A percentile compares a stretch with the other conserved stretches of the same genome.
These are phyloP conservation scores for Chaetophractus vellerosus DNA, from an alignment of 2,797 vertebrate genomes.

Conservation along the genomic window DNA sequence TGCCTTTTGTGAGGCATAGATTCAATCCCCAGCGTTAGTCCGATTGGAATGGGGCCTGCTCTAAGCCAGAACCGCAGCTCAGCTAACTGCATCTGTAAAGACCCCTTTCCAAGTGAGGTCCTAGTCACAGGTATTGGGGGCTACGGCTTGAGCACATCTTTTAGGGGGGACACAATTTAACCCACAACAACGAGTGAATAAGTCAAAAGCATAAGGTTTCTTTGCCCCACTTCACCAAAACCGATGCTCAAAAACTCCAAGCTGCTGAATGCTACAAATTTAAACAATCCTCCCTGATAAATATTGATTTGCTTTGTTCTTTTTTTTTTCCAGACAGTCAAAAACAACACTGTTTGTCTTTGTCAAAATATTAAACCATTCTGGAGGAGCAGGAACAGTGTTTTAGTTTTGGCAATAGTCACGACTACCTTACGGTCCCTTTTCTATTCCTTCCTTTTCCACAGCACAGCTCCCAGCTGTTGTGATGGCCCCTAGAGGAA, in stretches of 20 bases:
- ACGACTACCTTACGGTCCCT: background rate
- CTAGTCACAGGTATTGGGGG: too few relatives aligned
- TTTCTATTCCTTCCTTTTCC: background rate
- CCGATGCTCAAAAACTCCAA: background rate
- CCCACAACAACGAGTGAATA: background rate
- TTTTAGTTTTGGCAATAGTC: background rate
- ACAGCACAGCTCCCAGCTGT: background rate
- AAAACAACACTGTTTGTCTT: background rate
- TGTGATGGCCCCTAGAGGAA: background rate
- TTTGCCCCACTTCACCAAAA: constrained; percentile 2
- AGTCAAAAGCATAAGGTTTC: background rate
- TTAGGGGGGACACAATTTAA: too few relatives aligned
- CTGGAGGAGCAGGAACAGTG: background rate
- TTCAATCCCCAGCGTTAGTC: too few relatives aligned
- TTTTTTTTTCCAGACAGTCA: background rate
- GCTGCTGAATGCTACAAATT: background rate
- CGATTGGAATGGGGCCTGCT: too few relatives aligned
- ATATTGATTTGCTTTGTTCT: background rate
- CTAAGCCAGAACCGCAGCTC: too few relatives aligned
- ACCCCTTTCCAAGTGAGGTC: too few relatives aligned
- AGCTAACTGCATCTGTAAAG: too few relatives aligned
- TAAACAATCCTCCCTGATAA: background rate
- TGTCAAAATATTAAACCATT: background rate
- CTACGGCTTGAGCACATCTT: too few relatives aligned
- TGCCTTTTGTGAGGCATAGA: too few relatives aligned